These are phyloP conservation scores for Procambarus clarkii DNA, from an alignment of 1,140 invertebrate species.

Conservation along the genomic window DNA sequence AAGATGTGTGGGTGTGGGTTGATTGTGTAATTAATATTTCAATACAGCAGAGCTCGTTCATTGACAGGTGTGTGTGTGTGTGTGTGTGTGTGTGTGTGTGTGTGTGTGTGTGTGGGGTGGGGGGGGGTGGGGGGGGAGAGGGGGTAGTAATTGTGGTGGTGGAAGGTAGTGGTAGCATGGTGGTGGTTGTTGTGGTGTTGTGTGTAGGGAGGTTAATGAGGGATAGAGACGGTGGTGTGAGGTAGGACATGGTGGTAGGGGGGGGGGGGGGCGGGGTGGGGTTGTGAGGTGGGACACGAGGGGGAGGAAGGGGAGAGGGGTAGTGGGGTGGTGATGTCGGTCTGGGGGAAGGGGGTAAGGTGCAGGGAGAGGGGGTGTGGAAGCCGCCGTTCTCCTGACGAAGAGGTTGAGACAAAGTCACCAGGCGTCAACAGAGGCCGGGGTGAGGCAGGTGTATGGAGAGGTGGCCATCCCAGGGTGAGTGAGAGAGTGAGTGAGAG, in stretches of 20 bases:
- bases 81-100: too few species aligned
- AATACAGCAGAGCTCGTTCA: too few species aligned
- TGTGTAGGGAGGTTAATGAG: too few species aligned
- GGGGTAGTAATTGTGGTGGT: too few species aligned
- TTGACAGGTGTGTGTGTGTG: too few species aligned
- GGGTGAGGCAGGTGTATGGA: not conserved
- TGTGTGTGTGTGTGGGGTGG: too few species aligned
- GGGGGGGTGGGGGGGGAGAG: not conserved
- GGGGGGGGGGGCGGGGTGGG: not conserved
- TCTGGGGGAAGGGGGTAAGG: not conserved
- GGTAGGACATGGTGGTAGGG: not conserved
- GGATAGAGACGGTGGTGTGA: too few species aligned
- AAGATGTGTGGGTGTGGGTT: too few species aligned
- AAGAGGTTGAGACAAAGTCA: not conserved
- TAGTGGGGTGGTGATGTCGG: not conserved
- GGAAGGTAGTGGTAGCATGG: not conserved
- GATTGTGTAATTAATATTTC: too few species aligned
- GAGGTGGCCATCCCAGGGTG: not conserved
- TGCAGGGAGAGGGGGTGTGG: not conserved
- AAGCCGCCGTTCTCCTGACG: too few species aligned
- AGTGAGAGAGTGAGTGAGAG: not conserved
- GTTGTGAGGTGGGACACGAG: not conserved
- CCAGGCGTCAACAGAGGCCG: not conserved
- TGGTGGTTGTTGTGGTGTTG: not conserved
- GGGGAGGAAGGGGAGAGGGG: not conserved